A percentile compares a stretch with the other conserved stretches of the same genome.
Conservation (phyloP, 2,797 vertebrate genomes). For the Diglossa cyanea region DNA sequence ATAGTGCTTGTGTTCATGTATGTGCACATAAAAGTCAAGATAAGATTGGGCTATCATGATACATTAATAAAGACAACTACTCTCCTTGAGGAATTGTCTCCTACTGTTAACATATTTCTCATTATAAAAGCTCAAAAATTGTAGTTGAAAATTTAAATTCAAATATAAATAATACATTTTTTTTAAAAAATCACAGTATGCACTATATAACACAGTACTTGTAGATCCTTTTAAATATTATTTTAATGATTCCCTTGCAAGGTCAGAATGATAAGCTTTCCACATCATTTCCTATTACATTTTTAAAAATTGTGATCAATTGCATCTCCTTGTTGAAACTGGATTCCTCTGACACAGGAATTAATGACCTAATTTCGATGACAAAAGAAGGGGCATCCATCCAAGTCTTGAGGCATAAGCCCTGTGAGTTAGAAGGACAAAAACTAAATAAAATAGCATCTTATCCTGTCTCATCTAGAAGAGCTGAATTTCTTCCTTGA, state of each 20-base stretch:
- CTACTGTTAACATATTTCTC: not conserved
- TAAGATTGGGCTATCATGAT: not conserved
- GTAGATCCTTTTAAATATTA: not conserved
- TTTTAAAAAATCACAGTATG: rapidly evolving
- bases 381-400: not conserved
- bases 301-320: not conserved
- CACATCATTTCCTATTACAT: not conserved
- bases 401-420: not conserved
- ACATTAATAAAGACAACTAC: not conserved
- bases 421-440: not conserved
- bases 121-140: not conserved
- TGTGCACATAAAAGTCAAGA: not conserved
- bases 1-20: not conserved
- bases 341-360: not conserved
- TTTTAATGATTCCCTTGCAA: not conserved
- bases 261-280: not conserved
- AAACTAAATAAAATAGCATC: not conserved
- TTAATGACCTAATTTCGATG: not conserved
- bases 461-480: not conserved
- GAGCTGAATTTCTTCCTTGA: not conserved
- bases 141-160: not conserved
- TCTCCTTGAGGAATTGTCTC: not conserved
- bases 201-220: not conserved
- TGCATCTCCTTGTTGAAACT: not conserved
- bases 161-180: not conserved